Evolutionary conservation across 2,888 invertebrate genomes (phyloP), one percentile per base, ranked within the genome.

Genomic region (Netelia fuscicornis): DNA sequence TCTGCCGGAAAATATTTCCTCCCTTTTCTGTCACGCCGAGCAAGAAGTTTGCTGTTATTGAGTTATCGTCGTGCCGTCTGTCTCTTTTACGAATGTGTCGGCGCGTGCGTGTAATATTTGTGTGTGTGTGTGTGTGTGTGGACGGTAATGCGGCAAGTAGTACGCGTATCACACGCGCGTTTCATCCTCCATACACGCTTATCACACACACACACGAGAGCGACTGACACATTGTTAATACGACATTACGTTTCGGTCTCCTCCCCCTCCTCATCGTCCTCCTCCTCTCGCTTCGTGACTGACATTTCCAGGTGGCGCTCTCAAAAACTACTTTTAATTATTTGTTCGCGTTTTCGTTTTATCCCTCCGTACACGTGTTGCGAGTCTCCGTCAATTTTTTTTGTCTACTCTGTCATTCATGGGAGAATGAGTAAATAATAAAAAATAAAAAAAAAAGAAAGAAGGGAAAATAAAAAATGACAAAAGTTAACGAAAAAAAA

Each of bases 291-390:
- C 20, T 23, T 56, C 65, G 71, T 83, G 85, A 85, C 82, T 85
- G 85, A 85, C 85, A 76, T 85, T 80, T 83, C 85, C 85, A 85
- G 85, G 85, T 80, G 85, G 76, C 67, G 76, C 85, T 70, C 82
- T 85, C 72, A 68, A 76, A 82, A 83, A 82, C 82, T 72, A 81
- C 68, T 85, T 80, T 76, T 75, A 80, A 85, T 85, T 83, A 85
- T 81, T 85, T 70, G 20, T 74, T 60, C 23, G 17, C 68, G 54
- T 42, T 60, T 23, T 48, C 17, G 58, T 71, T 71, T 56, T 10
- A 10, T 60, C 48, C 30, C 64, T 74, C 62, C 58, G 58, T 44
- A 74, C 84, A 84, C 78, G 82, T 81, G 80, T n/a, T 65, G 25
- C 52, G 75, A 71, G 56, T 60, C 68, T 76, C 60, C 79, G 58